Conservation (phyloP, 2,797 vertebrate genomes). For the Threskiornis aethiopicus region DNA sequence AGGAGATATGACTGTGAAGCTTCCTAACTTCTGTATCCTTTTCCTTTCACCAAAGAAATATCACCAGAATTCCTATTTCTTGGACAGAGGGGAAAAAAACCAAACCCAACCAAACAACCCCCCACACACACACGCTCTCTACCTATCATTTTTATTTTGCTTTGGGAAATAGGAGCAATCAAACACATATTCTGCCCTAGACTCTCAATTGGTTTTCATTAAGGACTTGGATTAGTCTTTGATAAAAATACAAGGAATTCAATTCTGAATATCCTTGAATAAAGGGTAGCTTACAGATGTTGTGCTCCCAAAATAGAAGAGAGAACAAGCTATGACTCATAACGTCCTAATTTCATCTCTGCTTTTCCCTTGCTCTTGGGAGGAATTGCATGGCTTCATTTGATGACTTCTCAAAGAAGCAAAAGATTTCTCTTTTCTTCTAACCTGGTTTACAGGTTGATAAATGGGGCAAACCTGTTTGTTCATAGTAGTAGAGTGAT, state of each 20-base stretch:
- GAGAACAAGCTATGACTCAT: constrained; percentile 19
- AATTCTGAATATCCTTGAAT: constrained; percentile 11
- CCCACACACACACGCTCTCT: neutral
- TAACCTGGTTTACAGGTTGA: neutral
- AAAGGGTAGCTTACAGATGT: neutral
- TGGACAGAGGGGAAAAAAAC: neutral
- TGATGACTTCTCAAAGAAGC: neutral
- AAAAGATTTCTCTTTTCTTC: neutral
- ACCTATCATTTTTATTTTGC: neutral
- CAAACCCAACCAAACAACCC: neutral
- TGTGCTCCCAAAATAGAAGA: constrained; percentile 10
- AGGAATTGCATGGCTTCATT: neutral
- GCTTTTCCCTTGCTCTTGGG: neutral
- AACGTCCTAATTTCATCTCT: constrained; percentile 18
- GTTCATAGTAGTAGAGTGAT: neutral
- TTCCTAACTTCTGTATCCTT: neutral
- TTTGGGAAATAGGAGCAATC: neutral
- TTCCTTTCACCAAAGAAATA: neutral
- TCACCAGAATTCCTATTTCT: neutral
- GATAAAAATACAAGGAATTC: neutral
- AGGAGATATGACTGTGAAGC: neutral
- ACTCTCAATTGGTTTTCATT: neutral
- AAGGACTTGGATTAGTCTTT: neutral
- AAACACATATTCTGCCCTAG: neutral
- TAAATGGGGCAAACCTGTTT: neutral